Conservation (phyloP, 2,888 invertebrate species). For the Helicoverpa assulta region DNA sequence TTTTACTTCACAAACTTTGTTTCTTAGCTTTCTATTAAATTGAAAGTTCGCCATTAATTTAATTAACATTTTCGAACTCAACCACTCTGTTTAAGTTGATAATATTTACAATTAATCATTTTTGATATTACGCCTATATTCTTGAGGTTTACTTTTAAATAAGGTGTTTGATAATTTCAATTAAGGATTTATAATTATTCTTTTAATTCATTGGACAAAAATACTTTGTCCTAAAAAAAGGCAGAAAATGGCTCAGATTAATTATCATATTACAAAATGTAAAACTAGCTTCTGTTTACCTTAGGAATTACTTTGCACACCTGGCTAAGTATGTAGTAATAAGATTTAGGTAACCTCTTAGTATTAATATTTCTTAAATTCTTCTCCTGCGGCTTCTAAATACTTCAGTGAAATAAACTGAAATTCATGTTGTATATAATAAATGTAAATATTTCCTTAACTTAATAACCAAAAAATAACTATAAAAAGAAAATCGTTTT, state of each 20-base stretch:
- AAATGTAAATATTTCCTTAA: no score
- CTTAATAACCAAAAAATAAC: neutral
- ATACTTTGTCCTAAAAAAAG: no score
- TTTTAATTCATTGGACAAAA: neutral
- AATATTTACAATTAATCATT: neutral
- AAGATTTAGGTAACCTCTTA: no score
- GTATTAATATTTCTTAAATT: no score
- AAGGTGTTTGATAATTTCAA: neutral
- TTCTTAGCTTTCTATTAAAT: constrained; percentile 24
- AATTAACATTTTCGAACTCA: neutral
- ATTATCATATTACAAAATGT: neutral
- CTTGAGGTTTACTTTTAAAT: neutral
- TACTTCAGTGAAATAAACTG: no score
- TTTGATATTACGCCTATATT: neutral
- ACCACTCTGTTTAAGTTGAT: neutral
- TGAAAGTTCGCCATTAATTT: constrained; percentile 11
- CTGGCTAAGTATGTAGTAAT: no score
- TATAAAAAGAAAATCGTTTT: constrained; percentile 2
- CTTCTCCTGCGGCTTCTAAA: no score
- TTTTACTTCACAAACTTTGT: constrained; percentile 6
- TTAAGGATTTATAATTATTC: neutral
- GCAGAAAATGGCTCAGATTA: no score
- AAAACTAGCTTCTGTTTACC: neutral
- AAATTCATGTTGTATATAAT: no score
- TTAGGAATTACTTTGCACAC: no score